Evolutionary conservation across 92 coral and sea anemone species (phyloP).

Genomic region (Parazoanthus swiftii): DNA sequence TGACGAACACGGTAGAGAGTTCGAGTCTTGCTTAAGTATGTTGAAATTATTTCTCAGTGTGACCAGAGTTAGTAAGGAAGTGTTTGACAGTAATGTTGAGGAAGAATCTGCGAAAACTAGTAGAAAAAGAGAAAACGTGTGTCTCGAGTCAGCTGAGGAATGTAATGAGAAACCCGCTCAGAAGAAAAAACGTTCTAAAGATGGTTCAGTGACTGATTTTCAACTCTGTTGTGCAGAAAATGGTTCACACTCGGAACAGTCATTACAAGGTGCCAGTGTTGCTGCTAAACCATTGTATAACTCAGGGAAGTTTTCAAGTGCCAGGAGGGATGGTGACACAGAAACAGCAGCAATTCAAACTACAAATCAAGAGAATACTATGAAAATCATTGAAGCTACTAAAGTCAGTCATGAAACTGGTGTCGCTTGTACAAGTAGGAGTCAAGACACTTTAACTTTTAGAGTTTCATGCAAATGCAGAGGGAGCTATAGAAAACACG

Average conservation of each 20-base stretch:
- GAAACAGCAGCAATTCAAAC: background rate
- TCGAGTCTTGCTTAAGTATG: background rate
- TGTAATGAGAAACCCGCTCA: background rate
- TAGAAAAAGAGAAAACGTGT: background rate
- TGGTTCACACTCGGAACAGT: background rate
- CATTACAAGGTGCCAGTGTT: background rate
- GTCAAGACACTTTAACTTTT: conserved; percentile 8
- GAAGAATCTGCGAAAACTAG: background rate
- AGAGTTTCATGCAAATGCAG: conserved; percentile 40
- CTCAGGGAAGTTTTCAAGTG: background rate
- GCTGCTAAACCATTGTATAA: background rate
- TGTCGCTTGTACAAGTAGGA: background rate
- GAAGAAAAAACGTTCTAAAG: conserved; percentile 20
- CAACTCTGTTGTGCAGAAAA: background rate
- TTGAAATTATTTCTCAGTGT: conserved; percentile 11
- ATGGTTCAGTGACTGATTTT: background rate
- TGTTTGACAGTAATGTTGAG: background rate
- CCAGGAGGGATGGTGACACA: background rate
- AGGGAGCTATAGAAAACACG: conserved; percentile 8
- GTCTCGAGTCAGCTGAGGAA: background rate
- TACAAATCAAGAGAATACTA: background rate
- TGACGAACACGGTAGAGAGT: background rate
- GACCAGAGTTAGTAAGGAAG: background rate
- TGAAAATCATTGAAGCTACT: background rate
- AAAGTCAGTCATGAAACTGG: background rate